Percentiles rank a stretch among this genome's conserved stretches.
Evolutionary conservation across 2,888 invertebrate species (phyloP).

Genomic region (Julus scandinavius): DNA sequence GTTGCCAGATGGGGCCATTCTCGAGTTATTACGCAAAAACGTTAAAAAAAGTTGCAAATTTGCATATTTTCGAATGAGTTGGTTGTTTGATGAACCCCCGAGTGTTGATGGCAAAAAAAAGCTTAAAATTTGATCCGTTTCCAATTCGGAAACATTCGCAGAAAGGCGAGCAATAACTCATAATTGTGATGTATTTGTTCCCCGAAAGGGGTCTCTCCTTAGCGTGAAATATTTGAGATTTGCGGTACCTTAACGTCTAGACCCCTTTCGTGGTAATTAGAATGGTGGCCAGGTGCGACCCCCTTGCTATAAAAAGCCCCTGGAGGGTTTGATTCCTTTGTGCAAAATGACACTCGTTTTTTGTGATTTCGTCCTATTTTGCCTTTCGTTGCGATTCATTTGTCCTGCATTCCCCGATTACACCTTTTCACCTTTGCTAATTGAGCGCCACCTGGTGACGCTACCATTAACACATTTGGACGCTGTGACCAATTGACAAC

Average conservation of each 20-base stretch:
- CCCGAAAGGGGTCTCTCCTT: conserved; percentile 13
- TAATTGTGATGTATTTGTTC: neutral
- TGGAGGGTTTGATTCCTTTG: no score
- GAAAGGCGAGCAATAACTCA: neutral
- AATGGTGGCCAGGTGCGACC: neutral
- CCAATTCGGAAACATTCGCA: neutral
- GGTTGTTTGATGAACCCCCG: no score
- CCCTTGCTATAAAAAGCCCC: neutral
- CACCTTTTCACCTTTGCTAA: neutral
- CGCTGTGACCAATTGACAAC: neutral
- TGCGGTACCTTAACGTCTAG: neutral
- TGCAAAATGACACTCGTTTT: no score
- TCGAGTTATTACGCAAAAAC: no score
- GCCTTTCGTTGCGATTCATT: no score
- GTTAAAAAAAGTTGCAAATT: no score
- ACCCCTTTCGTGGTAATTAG: neutral
- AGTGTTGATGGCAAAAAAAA: no score
- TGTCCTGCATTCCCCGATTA: no score
- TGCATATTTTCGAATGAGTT: no score
- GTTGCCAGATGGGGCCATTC: no score
- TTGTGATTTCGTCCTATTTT: no score
- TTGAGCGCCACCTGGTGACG: neutral
- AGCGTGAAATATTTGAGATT: neutral
- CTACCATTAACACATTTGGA: no score
- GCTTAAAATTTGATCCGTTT: neutral